Percentiles rank a stretch among this genome's conserved stretches.
Conservation (phyloP, 2,797 vertebrate species). For the Fundulus diaphanus region DNA sequence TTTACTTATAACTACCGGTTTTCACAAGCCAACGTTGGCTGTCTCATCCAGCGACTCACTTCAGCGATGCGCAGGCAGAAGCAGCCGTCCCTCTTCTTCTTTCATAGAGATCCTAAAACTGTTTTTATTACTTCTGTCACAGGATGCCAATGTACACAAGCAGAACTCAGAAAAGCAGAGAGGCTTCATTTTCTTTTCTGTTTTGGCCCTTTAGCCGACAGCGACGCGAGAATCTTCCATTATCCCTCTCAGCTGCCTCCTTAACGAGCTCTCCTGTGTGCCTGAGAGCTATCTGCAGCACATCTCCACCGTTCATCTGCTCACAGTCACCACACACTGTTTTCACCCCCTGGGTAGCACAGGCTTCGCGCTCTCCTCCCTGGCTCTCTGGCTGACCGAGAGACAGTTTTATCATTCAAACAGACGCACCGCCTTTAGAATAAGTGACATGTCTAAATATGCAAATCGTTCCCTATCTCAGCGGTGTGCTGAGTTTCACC, state of each 20-base stretch:
- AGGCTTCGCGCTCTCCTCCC: conserved; percentile 25
- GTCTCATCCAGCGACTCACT: conserved; percentile 13
- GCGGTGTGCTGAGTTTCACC: conserved; percentile 33
- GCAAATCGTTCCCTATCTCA: conserved; percentile 23
- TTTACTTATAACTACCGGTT: neutral
- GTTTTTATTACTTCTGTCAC: neutral
- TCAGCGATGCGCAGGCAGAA: conserved; percentile 1
- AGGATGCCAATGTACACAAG: conserved; percentile 1
- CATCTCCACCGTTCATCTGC: conserved; percentile 58
- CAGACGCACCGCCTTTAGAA: conserved; percentile 30
- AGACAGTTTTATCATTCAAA: conserved; percentile 36
- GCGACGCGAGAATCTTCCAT: conserved; percentile 60
- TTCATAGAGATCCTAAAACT: neutral
- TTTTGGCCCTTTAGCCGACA: conserved; percentile 47
- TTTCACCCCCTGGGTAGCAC: conserved; percentile 24
- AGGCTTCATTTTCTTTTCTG: conserved; percentile 21
- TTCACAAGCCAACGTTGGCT: conserved; percentile 12
- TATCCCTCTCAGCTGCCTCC: conserved; percentile 60
- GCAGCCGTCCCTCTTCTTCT: neutral
- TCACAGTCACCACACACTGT: conserved; percentile 50
- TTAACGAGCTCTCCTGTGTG: conserved; percentile 76
- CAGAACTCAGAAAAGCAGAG: conserved; percentile 13
- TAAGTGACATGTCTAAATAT: conserved; percentile 34
- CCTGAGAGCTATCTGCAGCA: conserved; percentile 60
- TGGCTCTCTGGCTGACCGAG: conserved; percentile 18